Evolutionary conservation across 2,113 vertebrate genomes (phyloP).

Genomic region (Corynorhinus townsendii): DNA sequence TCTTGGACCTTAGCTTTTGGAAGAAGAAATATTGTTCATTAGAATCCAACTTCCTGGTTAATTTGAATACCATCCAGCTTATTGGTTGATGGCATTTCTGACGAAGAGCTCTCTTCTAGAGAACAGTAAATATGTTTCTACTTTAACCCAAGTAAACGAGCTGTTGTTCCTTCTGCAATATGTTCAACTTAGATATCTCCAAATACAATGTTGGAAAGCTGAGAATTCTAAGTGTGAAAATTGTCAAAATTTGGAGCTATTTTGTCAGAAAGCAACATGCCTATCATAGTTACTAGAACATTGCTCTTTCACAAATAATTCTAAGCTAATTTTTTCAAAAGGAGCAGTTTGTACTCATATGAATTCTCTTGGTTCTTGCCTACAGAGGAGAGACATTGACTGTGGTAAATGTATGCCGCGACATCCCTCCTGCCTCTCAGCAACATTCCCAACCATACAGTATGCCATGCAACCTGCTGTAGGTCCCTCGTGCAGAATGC

Average conservation of each 20-base stretch:
- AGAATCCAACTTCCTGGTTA: constrained; percentile 14
- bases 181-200: constrained; percentile 39
- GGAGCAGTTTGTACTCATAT: neutral
- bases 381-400: neutral
- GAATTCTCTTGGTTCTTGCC: neutral
- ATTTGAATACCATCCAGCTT: neutral
- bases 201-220: constrained; percentile 27
- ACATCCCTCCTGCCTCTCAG: neutral
- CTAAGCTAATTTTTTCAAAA: constrained; percentile 49
- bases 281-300: constrained; percentile 18
- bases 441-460: neutral
- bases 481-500: neutral
- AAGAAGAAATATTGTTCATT: constrained; percentile 28
- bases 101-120: neutral
- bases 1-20: constrained; percentile 39
- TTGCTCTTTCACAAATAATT: constrained; percentile 38
- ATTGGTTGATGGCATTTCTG: neutral
- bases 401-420: neutral
- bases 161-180: constrained; percentile 33
- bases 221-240: constrained; percentile 54
- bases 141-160: constrained; percentile 17
- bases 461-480: neutral
- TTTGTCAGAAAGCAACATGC: constrained; percentile 31
- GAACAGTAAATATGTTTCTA: constrained; percentile 54
- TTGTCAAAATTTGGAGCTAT: constrained; percentile 35